Conservation (phyloP, 2,888 invertebrate species). For the Mesopsocus fuscifrons region DNA sequence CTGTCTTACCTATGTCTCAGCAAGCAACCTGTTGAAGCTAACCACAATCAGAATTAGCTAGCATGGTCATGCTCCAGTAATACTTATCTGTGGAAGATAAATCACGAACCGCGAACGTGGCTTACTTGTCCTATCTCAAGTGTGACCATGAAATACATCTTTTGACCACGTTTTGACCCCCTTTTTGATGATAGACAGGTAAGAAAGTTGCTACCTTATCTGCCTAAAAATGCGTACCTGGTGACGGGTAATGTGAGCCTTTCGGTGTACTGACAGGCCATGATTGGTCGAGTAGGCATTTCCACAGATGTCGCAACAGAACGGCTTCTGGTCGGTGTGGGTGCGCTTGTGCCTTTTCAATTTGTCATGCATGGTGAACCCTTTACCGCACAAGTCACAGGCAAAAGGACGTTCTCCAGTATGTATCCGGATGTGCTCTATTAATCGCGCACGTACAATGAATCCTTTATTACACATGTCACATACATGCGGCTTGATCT, state of each 20-base stretch:
- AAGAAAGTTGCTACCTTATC: no score
- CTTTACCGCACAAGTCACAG: background rate
- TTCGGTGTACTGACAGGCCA: background rate
- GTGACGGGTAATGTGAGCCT: background rate
- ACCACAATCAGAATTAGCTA: no score
- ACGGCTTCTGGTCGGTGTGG: background rate
- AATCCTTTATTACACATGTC: constrained; percentile 7
- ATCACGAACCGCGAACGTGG: no score
- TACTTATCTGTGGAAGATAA: no score
- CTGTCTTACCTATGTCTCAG: no score
- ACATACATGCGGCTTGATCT: constrained; percentile 1
- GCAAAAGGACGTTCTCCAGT: constrained; percentile 4
- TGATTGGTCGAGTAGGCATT: background rate
- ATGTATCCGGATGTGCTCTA: constrained; percentile 6
- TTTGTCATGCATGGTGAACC: constrained; percentile 5
- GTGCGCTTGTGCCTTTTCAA: background rate
- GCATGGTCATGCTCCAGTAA: no score
- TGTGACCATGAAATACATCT: no score
- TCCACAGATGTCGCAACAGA: background rate
- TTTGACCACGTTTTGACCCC: no score
- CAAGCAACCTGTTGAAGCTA: no score
- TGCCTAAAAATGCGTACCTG: no score
- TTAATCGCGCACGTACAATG: background rate
- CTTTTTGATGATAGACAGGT: no score
- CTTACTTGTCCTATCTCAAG: no score